These are phyloP conservation scores for Sesamia inferens DNA, from an alignment of 2,888 invertebrate species.

Conservation along the genomic window DNA sequence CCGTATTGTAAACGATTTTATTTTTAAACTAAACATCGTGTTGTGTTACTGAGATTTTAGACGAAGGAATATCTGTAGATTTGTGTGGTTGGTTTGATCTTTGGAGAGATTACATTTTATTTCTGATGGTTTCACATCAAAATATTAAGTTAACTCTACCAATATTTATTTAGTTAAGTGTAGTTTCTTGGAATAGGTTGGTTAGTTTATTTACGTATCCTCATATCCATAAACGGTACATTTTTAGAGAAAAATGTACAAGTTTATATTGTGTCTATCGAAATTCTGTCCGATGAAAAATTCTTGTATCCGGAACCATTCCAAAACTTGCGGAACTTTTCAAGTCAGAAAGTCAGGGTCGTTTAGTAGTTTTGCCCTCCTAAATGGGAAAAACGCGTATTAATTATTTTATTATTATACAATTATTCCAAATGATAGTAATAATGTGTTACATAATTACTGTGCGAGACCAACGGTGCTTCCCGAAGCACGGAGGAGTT, in stretches of 20 bases:
- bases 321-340: not conserved
- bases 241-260: not conserved
- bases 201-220: too few relatives aligned
- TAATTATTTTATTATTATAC: too few relatives aligned
- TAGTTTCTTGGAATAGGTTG: not conserved
- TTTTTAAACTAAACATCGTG: constrained; percentile 58
- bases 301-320: not conserved
- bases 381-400: not conserved
- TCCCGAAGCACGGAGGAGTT: too few relatives aligned
- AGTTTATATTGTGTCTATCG: not conserved
- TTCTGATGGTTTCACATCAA: not conserved
- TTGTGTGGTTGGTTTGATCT: not conserved
- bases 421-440: too few relatives aligned
- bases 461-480: too few relatives aligned
- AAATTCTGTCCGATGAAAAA: not conserved
- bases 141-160: not conserved
- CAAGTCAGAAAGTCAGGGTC: not conserved
- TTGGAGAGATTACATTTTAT: not conserved
- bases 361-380: not conserved
- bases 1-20: constrained; percentile 60
- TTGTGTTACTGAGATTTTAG: constrained; percentile 39
- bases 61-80: constrained; percentile 5
- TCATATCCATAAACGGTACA: too few relatives aligned
- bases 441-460: too few relatives aligned
- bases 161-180: not conserved